A percentile compares a stretch with the other conserved stretches of the same genome.
These are phyloP conservation scores for Petrocephalus zakoni DNA, from an alignment of 2,113 vertebrate species.

Conservation along the genomic window DNA sequence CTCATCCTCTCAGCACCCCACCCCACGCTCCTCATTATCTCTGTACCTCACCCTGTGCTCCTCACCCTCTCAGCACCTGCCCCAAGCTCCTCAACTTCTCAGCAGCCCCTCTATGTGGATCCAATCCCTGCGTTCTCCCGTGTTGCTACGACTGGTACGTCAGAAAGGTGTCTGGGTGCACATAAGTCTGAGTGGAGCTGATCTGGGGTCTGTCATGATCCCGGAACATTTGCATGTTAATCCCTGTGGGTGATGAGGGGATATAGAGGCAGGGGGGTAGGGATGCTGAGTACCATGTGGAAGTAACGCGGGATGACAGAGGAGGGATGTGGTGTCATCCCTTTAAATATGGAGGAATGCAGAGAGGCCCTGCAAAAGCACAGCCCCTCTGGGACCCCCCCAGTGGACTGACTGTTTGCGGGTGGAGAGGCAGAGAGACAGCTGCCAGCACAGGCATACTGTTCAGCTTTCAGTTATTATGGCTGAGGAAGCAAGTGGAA, in stretches of 20 bases:
- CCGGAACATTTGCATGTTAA: not conserved
- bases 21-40: constrained; percentile 11
- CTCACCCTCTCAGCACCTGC: constrained; percentile 48
- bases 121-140: not conserved
- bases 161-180: not conserved
- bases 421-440: not conserved
- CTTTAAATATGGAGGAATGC: not conserved
- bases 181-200: not conserved
- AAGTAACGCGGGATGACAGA: not conserved
- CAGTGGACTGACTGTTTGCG: not conserved
- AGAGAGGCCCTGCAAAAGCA: not conserved
- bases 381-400: not conserved
- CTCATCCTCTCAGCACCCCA: not conserved
- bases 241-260: not conserved
- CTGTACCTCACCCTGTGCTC: constrained; percentile 36
- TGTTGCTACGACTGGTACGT: not conserved
- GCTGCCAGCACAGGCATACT: not conserved
- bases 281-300: not conserved
- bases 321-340: not conserved
- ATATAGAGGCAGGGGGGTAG: not conserved
- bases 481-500: not conserved
- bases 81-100: constrained; percentile 21
- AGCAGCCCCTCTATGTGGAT: not conserved
- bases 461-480: not conserved
- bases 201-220: not conserved